Evolutionary conservation across 2,888 invertebrate genomes (phyloP), one percentile per base, ranked within the genome.

Genomic region (Metallyticus violacea): DNA sequence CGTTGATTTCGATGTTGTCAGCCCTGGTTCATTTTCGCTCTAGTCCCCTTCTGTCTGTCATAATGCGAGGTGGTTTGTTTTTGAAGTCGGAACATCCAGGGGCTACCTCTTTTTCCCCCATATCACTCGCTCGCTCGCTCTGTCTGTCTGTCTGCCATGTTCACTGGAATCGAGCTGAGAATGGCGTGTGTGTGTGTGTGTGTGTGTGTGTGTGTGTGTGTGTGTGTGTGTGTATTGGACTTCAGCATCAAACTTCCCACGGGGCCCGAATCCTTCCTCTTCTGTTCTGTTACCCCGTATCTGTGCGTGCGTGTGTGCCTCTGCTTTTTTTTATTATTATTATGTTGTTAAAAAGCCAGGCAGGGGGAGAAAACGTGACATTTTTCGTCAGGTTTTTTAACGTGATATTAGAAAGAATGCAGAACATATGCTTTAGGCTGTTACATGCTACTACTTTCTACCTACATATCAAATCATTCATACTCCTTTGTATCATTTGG

Each of bases 341-440:
- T 76, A 82, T 76, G 82, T 82, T 62, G 76, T 82, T 82, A 76
- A 82, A 82, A 76, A 76, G 82, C 40, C 26, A 82, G 76, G 76
- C 40, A 82, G 76, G 26, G 82, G 40, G 82, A 62, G 29, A 26
- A 40, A 26, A n/a, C 40, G 7, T 81, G 81, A 26, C 81, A 81
- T 81, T 81, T 81, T 81, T 40, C 81, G 40, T 40, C 82, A 62
- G 62, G 26, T 76, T 40, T 40, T 40, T 82, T 82, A 82, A 30
- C 81, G 40, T 81, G 30, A 40, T 81, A 81, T 81, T 81, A 82
- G 40, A 82, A 82, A 82, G 82, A 82, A 40, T 79, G 25, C 85
- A 79, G 85, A 85, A 79, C 85, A 85, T 26, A 30, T 79, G 85
- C 79, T 79, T n/a, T 85, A 85, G 62, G 62, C 85, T 79, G 40